A percentile compares a stretch with the other conserved stretches of the same genome.
Conservation (phyloP, 2,888 invertebrate genomes). For the Harmothoe impar region DNA sequence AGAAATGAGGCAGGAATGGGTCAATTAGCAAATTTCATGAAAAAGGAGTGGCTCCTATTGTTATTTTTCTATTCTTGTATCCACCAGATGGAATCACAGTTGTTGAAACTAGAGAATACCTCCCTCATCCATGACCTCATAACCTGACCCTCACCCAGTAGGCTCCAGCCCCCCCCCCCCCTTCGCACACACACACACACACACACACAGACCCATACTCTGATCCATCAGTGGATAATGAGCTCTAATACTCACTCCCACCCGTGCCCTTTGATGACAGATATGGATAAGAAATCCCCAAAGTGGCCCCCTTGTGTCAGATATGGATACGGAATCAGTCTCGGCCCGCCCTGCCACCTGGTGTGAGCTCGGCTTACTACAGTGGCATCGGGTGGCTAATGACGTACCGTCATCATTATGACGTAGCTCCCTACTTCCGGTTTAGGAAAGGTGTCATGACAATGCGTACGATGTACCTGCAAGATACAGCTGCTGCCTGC, state of each 20-base stretch:
- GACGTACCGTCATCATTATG: neutral
- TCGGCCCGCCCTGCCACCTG: neutral
- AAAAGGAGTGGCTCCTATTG: too few relatives aligned
- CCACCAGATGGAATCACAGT: too few relatives aligned
- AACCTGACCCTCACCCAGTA: neutral
- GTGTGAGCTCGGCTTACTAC: constrained; percentile 3
- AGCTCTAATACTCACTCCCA: neutral
- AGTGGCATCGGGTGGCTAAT: constrained; percentile 25
- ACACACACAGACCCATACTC: neutral
- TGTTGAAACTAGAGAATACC: too few relatives aligned
- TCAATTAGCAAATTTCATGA: too few relatives aligned
- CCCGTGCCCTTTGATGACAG: constrained; percentile 7
- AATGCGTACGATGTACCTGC: too few relatives aligned
- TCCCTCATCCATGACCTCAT: neutral
- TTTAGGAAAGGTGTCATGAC: too few relatives aligned
- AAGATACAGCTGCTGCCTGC: too few relatives aligned
- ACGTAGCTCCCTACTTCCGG: too few relatives aligned
- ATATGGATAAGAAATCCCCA: neutral
- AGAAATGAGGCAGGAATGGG: too few relatives aligned
- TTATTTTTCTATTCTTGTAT: too few relatives aligned
- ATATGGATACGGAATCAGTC: neutral
- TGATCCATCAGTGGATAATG: neutral
- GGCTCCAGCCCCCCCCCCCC: neutral
- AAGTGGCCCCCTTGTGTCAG: constrained; percentile 12
- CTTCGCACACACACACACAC: neutral